phyloP scores from a whole-genome alignment of 92 coral and sea anemone genomes.

The Phenganax stokvisi region DNA sequence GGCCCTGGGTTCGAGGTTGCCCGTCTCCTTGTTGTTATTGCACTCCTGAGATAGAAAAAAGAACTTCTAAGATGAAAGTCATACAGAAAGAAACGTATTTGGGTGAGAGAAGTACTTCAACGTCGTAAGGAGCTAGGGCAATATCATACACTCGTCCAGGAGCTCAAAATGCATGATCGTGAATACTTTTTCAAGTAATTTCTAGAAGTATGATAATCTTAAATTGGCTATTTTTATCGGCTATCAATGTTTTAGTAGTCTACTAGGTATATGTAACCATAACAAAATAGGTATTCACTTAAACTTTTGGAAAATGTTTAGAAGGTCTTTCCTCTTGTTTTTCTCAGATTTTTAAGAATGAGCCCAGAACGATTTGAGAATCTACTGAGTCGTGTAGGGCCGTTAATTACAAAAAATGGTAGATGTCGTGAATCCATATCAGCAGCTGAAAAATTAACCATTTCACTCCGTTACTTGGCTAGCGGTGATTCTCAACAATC shows the following conservation, averaged over 20 bases:
- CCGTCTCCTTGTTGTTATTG: neutral
- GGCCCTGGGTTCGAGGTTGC: too few relatives aligned
- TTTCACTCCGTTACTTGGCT: conserved; percentile 37
- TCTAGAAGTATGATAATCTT: too few relatives aligned
- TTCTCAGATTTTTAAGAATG: conserved; percentile 21
- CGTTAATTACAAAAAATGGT: conserved; percentile 32
- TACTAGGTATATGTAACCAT: too few relatives aligned
- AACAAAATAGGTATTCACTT: too few relatives aligned
- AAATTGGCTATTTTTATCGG: too few relatives aligned
- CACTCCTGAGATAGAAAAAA: conserved; percentile 9
- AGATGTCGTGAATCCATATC: conserved; percentile 34
- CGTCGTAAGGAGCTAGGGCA: conserved; percentile 42
- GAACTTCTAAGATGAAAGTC: conserved; percentile 4
- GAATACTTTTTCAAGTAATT: conserved; percentile 43
- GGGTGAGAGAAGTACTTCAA: conserved; percentile 46
- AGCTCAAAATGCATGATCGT: conserved; percentile 39
- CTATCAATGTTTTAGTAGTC: too few relatives aligned
- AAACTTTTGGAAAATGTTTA: too few relatives aligned
- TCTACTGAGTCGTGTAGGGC: conserved; percentile 26
- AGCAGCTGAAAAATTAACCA: conserved; percentile 37
- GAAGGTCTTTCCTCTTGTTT: too few relatives aligned
- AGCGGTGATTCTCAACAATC: conserved; percentile 38
- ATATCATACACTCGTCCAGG: conserved; percentile 41
- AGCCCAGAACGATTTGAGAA: conserved; percentile 45
- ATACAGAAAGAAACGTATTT: conserved; percentile 37